Evolutionary conservation across 2,888 invertebrate genomes (phyloP).

Genomic region (Cerastis rubricosa): DNA sequence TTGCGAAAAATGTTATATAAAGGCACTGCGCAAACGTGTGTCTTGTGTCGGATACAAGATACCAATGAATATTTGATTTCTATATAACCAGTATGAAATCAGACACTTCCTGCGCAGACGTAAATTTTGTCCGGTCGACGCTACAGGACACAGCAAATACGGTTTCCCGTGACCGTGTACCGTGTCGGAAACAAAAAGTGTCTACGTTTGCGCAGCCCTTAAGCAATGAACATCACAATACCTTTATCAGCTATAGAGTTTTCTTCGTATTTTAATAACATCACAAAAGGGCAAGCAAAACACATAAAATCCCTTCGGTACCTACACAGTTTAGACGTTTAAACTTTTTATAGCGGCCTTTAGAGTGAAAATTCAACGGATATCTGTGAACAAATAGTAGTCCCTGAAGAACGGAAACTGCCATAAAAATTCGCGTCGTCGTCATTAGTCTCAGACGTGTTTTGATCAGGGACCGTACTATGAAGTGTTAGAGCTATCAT

Average conservation of each 20-base stretch:
- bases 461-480: slow-evolving; percentile 84
- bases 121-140: too few relatives aligned
- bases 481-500: slow-evolving; percentile 72
- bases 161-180: too few relatives aligned
- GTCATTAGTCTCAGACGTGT: slow-evolving; percentile 89
- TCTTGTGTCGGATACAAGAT: too few relatives aligned
- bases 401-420: slow-evolving; percentile 83
- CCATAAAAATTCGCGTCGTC: slow-evolving; percentile 87
- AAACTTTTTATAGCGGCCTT: slow-evolving; percentile 82
- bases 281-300: slow-evolving; percentile 69
- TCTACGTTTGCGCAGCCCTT: too few relatives aligned
- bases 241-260: slow-evolving; percentile 51
- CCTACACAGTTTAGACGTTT: slow-evolving; percentile 76
- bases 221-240: slow-evolving; percentile 34
- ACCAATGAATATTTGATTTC: too few relatives aligned
- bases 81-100: too few relatives aligned
- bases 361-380: slow-evolving; percentile 83
- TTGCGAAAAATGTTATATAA: slow-evolving; percentile 26
- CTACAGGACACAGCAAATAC: too few relatives aligned
- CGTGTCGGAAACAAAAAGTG: too few relatives aligned
- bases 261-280: slow-evolving; percentile 65
- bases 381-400: slow-evolving; percentile 84
- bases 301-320: slow-evolving; percentile 73
- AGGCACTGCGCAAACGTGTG: neutral
- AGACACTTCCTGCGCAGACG: too few relatives aligned